Evolutionary conservation across 2,113 vertebrate species (phyloP).

Genomic region (Nanorana parkeri): DNA sequence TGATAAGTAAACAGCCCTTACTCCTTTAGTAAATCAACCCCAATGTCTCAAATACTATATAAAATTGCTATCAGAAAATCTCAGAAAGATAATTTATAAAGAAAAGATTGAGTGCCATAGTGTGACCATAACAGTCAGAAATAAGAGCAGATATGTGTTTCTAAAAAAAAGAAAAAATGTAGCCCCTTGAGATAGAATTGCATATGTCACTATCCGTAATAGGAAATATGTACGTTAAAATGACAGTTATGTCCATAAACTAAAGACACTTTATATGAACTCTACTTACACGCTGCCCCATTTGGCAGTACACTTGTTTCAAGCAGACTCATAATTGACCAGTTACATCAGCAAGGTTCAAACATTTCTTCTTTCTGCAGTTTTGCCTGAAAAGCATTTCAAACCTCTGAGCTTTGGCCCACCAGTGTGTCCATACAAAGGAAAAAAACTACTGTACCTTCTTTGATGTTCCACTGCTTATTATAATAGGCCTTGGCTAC

Average conservation of each 20-base stretch:
- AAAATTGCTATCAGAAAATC: too few species aligned
- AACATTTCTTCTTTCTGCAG: background rate
- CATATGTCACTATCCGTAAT: background rate
- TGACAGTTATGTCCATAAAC: constrained; percentile 29
- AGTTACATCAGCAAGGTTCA: background rate
- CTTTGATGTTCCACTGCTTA: background rate
- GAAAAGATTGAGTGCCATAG: background rate
- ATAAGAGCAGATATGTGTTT: constrained; percentile 3
- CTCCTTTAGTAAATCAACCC: too few species aligned
- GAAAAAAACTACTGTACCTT: background rate
- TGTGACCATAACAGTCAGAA: background rate
- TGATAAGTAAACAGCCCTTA: too few species aligned
- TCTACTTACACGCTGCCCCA: background rate
- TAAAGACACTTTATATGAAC: constrained; percentile 3
- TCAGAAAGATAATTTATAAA: too few species aligned
- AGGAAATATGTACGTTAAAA: constrained; percentile 2
- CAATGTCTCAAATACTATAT: too few species aligned
- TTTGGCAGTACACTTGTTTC: constrained; percentile 21
- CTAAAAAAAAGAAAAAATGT: background rate
- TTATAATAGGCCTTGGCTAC: background rate
- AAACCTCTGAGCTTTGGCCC: constrained; percentile 10
- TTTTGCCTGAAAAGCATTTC: background rate
- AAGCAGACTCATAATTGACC: constrained; percentile 18
- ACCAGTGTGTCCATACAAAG: background rate
- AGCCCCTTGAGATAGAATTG: background rate